Percentiles rank a stretch among this genome's conserved stretches.
Conservation (phyloP, 2,888 invertebrate genomes). For the Hirudinaria manillensis region DNA sequence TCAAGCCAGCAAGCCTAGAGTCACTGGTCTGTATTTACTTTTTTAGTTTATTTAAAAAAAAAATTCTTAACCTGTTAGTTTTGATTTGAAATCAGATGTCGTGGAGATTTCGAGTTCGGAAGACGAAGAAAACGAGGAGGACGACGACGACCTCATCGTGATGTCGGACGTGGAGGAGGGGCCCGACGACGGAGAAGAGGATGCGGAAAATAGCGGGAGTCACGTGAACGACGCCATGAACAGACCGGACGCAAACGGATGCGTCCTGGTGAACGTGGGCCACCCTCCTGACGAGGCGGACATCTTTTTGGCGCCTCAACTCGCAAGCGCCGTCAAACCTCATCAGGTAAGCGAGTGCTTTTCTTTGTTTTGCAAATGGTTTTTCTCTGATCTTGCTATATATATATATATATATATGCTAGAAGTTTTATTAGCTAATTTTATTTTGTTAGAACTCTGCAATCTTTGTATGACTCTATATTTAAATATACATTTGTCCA, state of each 20-base stretch:
- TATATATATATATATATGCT: neutral
- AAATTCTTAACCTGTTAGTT: neutral
- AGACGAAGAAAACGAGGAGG: conserved; percentile 60
- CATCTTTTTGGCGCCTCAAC: conserved; percentile 80
- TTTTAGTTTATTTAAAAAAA: neutral
- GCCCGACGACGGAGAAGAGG: conserved; percentile 64
- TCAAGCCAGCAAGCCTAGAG: neutral
- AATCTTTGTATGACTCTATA: neutral
- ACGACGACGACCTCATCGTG: conserved; percentile 50
- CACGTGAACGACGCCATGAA: conserved; percentile 89
- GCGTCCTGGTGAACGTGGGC: conserved; percentile 85
- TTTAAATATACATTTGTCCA: neutral
- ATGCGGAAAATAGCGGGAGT: conserved; percentile 77
- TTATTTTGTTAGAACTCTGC: too few relatives aligned
- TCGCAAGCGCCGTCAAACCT: conserved; percentile 83
- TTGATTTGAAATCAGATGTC: conserved; percentile 37
- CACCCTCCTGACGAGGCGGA: conserved; percentile 84
- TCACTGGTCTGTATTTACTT: neutral
- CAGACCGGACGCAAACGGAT: conserved; percentile 79
- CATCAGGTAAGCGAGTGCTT: conserved; percentile 67
- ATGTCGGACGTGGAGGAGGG: conserved; percentile 39
- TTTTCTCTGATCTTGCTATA: neutral
- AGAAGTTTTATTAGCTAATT: neutral
- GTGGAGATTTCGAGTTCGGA: conserved; percentile 54
- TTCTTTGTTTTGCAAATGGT: neutral